Percentiles rank a stretch among this genome's conserved stretches.
These are phyloP conservation scores for Galaxias olidus DNA, from an alignment of 2,797 vertebrate genomes.

Conservation along the genomic window DNA sequence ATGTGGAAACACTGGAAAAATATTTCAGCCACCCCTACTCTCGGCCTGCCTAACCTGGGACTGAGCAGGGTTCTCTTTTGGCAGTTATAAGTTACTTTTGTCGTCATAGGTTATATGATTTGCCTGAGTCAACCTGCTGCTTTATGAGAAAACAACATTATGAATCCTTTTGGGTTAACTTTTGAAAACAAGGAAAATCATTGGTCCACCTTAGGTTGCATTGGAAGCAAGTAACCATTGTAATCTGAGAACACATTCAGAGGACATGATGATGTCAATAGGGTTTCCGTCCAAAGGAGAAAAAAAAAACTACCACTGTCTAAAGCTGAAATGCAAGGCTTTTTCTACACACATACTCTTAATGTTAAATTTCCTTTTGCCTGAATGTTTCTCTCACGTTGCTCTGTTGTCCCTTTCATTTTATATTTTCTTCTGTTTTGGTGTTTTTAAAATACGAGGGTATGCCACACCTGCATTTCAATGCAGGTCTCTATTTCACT, in stretches of 20 bases:
- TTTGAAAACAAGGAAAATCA: constrained; percentile 45
- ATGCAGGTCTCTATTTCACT: constrained; percentile 58
- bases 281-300: constrained; percentile 61
- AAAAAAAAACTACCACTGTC: constrained; percentile 56
- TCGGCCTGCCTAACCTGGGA: constrained; percentile 53
- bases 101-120: constrained; percentile 56
- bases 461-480: constrained; percentile 61
- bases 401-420: constrained; percentile 36
- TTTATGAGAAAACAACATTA: constrained; percentile 52
- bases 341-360: constrained; percentile 59
- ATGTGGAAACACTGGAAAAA: constrained; percentile 68
- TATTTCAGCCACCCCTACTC: constrained; percentile 49
- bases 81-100: constrained; percentile 47
- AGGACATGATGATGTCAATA: constrained; percentile 58
- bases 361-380: constrained; percentile 48
- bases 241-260: constrained; percentile 39
- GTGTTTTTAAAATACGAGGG: constrained; percentile 49
- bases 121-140: constrained; percentile 72
- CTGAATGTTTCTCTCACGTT: constrained; percentile 44
- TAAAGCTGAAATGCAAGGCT: constrained; percentile 56
- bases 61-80: constrained; percentile 40
- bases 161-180: constrained; percentile 56
- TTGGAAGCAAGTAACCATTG: constrained; percentile 19
- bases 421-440: constrained; percentile 37
- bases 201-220: constrained; percentile 42